These are phyloP conservation scores for Florisuga fusca DNA, from an alignment of 2,797 vertebrate genomes.

Conservation along the genomic window DNA sequence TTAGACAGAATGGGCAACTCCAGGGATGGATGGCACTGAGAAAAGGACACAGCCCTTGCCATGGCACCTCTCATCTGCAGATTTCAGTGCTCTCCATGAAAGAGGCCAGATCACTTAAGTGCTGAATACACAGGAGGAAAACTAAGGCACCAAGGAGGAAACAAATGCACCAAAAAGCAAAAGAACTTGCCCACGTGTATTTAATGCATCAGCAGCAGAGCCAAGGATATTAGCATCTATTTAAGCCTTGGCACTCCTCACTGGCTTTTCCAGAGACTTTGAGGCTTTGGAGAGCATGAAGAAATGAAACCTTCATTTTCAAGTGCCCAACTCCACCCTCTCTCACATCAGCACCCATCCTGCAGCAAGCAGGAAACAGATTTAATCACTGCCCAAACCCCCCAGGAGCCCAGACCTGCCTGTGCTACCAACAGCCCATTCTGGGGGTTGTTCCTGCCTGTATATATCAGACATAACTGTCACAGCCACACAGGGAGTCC, in stretches of 20 bases:
- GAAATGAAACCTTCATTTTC: background rate
- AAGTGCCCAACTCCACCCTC: background rate
- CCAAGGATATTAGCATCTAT: conserved; percentile 5
- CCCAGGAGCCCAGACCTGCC: background rate
- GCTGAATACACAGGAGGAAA: background rate
- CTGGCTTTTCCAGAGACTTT: background rate
- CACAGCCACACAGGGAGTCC: background rate
- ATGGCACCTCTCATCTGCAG: background rate
- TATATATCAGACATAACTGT: background rate
- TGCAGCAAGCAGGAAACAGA: background rate
- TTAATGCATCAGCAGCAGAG: background rate
- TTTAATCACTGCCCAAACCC: background rate
- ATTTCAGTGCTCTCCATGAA: background rate
- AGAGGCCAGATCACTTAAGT: background rate
- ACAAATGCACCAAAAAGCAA: background rate
- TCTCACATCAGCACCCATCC: background rate
- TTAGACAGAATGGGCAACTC: background rate
- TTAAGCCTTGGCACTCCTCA: conserved; percentile 9
- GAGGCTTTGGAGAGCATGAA: background rate
- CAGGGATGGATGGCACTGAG: rapidly evolving
- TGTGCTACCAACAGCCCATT: background rate
- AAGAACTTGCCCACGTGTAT: background rate
- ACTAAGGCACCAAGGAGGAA: background rate
- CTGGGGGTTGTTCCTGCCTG: background rate
- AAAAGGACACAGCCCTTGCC: background rate